Evolutionary conservation across 1,140 invertebrate genomes (phyloP).

Genomic region (honey bee (Apis mellifera)): DNA sequence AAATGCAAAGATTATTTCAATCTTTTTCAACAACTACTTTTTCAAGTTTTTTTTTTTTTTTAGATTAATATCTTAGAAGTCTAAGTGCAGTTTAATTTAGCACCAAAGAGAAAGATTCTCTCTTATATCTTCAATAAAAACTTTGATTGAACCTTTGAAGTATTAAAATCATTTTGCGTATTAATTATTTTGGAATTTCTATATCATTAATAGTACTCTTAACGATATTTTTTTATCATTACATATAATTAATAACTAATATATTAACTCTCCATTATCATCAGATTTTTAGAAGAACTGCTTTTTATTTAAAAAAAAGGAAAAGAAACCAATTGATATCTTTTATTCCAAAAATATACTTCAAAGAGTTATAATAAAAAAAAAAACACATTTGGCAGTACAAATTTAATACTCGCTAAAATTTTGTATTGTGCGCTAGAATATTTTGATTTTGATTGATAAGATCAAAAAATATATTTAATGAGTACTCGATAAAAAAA

Average conservation of each 20-base stretch:
- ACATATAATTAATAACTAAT: not conserved
- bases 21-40: not conserved
- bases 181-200: constrained; percentile 22
- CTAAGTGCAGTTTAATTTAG: constrained; percentile 62
- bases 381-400: constrained; percentile 62
- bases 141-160: constrained; percentile 30
- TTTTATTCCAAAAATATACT: not conserved
- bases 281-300: not conserved
- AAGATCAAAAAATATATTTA: constrained; percentile 34
- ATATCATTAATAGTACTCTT: not conserved
- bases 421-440: constrained; percentile 38
- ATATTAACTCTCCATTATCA: not conserved
- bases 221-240: constrained; percentile 20
- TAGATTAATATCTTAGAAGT: constrained; percentile 9
- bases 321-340: not conserved
- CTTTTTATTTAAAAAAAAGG: not conserved
- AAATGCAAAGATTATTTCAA: not conserved
- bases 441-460: constrained; percentile 32
- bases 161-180: not conserved
- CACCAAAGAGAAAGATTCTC: constrained; percentile 67
- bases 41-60: not conserved
- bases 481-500: constrained; percentile 54
- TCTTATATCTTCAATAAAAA: constrained; percentile 36
- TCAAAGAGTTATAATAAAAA: constrained; percentile 23
- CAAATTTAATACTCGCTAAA: constrained; percentile 61